Evolutionary conservation across 2,888 invertebrate species (phyloP), one percentile per base, ranked within the genome.

Genomic region (Parochlus steinenii): DNA sequence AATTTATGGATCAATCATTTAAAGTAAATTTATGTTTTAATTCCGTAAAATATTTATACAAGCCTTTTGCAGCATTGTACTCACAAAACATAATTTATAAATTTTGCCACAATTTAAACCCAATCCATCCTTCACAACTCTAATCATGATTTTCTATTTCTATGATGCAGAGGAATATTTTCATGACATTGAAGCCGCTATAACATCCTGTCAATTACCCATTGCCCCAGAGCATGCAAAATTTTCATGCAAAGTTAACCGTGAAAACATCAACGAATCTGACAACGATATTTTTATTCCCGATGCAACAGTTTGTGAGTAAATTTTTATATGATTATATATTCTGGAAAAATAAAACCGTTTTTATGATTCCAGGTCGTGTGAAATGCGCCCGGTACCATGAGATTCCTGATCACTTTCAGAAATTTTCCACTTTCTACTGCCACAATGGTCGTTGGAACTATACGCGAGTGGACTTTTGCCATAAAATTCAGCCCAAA

Each of bases 401-500:
- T 31, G 41, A 43, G 17, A 44, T 46, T 20, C 43, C 43, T 14
- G 10, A 31, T 3, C 20, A 41, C 28, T 38, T 43, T n/a, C 25
- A 42, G 15, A 5, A 19, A 4, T 39, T 35, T 14, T 35, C 41
- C 31, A 16, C 36, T 6, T 37, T 44, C 16, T 28, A 33, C 14
- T 46, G 45, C 31, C 10, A 33, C 8, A 37, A 40, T 30, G 44
- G 44, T 4, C 30, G 20, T 23, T 46, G 44, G 44, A 46, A 44
- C 31, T 35, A 41, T 16, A 46, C 45, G 6, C 33, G 39, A 5
- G 30, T 35, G 5, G 37, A 42, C 24, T 36, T 42, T 12, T 45
- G 45, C 34, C 20, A 27, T 15, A 34, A 34, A 15, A 28, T 34
- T 32, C 41, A 39, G 25, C 18, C 32, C 8, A 41, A 20, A 37